Base-by-base conservation (phyloP, 1,140 invertebrate genomes). In the Aphidius gifuensis region DNA sequence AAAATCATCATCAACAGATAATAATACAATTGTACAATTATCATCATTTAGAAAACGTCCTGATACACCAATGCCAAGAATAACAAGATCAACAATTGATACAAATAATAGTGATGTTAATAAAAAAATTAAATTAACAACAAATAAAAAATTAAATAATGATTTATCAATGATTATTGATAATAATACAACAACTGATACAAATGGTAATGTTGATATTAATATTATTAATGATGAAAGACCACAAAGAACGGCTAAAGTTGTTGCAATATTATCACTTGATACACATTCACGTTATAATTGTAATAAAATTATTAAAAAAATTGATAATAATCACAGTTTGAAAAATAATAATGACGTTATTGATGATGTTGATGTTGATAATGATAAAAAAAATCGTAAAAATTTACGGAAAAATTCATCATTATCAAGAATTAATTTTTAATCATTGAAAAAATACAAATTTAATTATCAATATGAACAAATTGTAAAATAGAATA, bases 171-270 rank as follows among this genome's bases (percentile, higher is more conserved):
- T 50, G n/a, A 16, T n/a, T 43, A 5, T 21, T n/a, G 47, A 49
- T 9, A 50, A 54, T 44, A 46, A 62, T 40, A 32, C n/a, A 21
- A 9, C 46, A 44, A 71, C 68, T 0, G 71, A 75, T 49, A 68
- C 74, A 5, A 75, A 75, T 44, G 74, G 71, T 0, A 74, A 76
- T 56, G 60, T 71, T 4, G 65, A 57, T 1, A 54, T 64, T 0
- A 68, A 68, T 44, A 9, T 7, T 7, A 48, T 61, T 11, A 32
- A 11, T 5, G 53, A 61, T 8, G 77, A 80, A 8, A 78, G 71
- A 54, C 79, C 77, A 1, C 79, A 79, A 32, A 69, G 78, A 40
- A 79, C 77, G 0, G 79, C 78, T 0, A 81, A 81, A 47, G 77
- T 79, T 6, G 75, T 80, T 4, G 78, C 79, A 2, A 79, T 78